Conservation (phyloP, 2,113 vertebrate genomes). For the Hiodon tergisus region DNA sequence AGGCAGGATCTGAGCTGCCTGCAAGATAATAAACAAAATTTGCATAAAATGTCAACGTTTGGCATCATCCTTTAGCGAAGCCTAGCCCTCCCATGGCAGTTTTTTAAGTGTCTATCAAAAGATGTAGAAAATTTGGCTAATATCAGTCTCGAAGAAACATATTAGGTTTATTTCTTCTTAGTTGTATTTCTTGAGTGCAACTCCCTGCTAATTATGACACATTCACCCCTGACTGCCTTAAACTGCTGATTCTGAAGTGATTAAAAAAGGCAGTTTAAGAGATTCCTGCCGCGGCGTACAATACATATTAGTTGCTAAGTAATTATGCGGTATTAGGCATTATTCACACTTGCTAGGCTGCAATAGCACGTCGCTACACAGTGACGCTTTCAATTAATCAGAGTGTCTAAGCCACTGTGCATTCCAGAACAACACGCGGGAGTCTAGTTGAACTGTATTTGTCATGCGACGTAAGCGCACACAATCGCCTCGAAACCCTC, state of each 20-base stretch:
- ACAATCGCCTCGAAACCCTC: conserved; percentile 55
- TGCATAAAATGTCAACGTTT: conserved; percentile 65
- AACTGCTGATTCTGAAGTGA: conserved; percentile 55
- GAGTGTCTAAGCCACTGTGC: conserved; percentile 52
- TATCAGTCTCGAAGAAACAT: conserved; percentile 37
- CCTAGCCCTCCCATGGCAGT: conserved; percentile 36
- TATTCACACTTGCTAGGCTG: conserved; percentile 66
- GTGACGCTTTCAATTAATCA: conserved; percentile 62
- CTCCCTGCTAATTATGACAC: conserved; percentile 51
- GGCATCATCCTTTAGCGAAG: conserved; percentile 46
- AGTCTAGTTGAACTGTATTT: conserved; percentile 54
- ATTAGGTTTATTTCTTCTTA: conserved; percentile 33
- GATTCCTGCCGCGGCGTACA: conserved; percentile 36
- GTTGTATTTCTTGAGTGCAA: conserved; percentile 44
- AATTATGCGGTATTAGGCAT: conserved; percentile 63
- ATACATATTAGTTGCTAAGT: conserved; percentile 54
- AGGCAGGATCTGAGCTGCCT: conserved; percentile 59
- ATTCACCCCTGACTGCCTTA: conserved; percentile 52
- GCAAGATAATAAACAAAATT: conserved; percentile 67
- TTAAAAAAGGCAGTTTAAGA: conserved; percentile 46
- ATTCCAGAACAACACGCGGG: conserved; percentile 42
- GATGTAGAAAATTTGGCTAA: conserved; percentile 32
- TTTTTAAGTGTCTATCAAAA: conserved; percentile 46
- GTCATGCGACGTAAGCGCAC: conserved; percentile 56
- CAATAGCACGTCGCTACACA: conserved; percentile 54